Evolutionary conservation across 2,113 vertebrate genomes (phyloP).

Genomic region (Rhinoptilus africanus): DNA sequence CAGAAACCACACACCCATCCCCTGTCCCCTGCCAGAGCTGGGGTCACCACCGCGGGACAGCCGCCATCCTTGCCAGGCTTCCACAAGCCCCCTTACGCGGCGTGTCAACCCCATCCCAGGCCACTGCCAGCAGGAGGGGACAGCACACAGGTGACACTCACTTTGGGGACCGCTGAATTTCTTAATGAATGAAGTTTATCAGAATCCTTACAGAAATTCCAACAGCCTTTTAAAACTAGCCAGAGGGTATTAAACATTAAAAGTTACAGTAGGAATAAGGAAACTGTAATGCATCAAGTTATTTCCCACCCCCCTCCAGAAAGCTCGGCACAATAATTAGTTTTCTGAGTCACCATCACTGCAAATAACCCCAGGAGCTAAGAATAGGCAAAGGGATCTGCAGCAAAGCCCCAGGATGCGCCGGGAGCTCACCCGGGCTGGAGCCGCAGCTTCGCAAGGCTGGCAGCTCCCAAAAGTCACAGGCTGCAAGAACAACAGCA

Average conservation of each 20-base stretch:
- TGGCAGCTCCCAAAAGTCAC: background rate
- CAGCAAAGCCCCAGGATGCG: background rate
- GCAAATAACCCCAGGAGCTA: slow-evolving; percentile 36
- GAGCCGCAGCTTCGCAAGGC: background rate
- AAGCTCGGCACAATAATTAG: background rate
- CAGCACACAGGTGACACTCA: background rate
- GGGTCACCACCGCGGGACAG: background rate
- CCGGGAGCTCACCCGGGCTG: background rate
- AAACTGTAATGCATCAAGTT: background rate
- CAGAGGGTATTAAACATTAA: background rate
- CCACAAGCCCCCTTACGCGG: fast-evolving
- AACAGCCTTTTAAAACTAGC: background rate
- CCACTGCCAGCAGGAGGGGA: background rate
- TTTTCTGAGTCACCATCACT: slow-evolving; percentile 24
- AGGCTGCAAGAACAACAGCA: background rate
- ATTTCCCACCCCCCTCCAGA: background rate
- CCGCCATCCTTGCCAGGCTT: background rate
- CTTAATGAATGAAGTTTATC: background rate
- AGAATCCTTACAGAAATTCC: background rate
- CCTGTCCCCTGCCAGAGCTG: background rate
- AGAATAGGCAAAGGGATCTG: background rate
- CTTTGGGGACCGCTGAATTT: background rate
- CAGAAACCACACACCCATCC: background rate
- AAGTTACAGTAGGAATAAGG: background rate
- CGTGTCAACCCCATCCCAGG: background rate